Percentiles rank a stretch among this genome's conserved stretches.
Evolutionary conservation across 2,113 vertebrate species (phyloP).

Genomic region (Eonycteris spelaea): DNA sequence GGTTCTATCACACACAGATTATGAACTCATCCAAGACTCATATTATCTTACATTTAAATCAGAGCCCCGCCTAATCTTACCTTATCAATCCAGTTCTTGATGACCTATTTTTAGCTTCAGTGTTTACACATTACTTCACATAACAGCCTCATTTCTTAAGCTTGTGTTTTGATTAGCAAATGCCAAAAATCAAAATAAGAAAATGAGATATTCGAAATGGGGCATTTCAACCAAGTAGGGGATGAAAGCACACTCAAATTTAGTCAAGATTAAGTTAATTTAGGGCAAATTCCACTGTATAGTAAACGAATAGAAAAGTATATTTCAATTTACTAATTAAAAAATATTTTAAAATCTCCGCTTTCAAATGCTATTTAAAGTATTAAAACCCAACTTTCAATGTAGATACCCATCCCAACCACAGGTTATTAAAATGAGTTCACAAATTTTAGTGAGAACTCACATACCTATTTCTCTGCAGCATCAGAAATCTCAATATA

Average conservation of each 20-base stretch:
- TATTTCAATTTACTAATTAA: neutral
- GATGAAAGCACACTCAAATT: neutral
- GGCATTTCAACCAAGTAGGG: neutral
- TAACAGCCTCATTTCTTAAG: conserved; percentile 55
- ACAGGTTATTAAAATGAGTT: neutral
- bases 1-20: neutral
- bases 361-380: neutral
- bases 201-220: conserved; percentile 6
- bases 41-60: neutral
- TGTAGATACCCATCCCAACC: neutral
- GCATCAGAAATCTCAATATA: neutral
- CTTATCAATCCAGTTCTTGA: conserved; percentile 16
- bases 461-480: neutral
- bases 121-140: conserved; percentile 34
- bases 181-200: neutral
- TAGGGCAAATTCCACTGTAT: neutral
- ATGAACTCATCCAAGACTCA: neutral
- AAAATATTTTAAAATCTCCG: neutral
- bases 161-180: neutral
- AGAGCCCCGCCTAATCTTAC: neutral
- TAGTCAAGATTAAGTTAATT: neutral
- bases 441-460: neutral
- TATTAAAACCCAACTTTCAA: neutral
- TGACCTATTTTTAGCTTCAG: conserved; percentile 58
- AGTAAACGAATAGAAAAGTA: neutral